Evolutionary conservation across 2,888 invertebrate genomes (phyloP), one percentile per base, ranked within the genome.

Genomic region (Mystacides longicornis): DNA sequence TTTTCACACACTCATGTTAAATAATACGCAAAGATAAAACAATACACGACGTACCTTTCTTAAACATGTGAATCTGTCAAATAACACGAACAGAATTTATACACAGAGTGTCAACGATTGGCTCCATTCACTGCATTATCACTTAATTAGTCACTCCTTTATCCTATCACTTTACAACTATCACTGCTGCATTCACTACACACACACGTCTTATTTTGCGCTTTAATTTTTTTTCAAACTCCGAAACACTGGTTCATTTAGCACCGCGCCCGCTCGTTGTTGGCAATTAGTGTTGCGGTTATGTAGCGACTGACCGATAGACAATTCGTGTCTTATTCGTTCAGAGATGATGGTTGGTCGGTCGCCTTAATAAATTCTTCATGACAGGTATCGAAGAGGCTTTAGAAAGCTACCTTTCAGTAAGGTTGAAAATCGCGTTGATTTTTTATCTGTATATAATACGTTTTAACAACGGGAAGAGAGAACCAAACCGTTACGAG

Each of bases 1-100:
- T 49, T 60, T 60, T 60, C 60, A 60, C 60, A 60, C 60, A 54
- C 45, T 49, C 51, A 53, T 60, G 60, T 60, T 58, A 60, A 60
- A 60, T 54, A 51, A 58, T 56, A 57, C 49, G 55, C 54, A 50
- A 54, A 54, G 48, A 45, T 51, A 49, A 37, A 58, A 20, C n/a
- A n/a, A n/a, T n/a, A n/a, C n/a, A 21, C n/a, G n/a, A 23, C 53
- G 43, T 57, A 60, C 60, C 60, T 60, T 60, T 60, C 57, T 60
- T 60, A 53, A 58, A 57, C 60, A 60, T 60, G 55, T 48, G 58
- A 45, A 47, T 54, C 49, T 46, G 37, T 37, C 37, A 37, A 37
- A 37, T 37, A 7, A 37, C 37, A 27, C 27, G 16, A 37, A 37
- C 37, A 37, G 37, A 27, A 27, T 14, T 14, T n/a, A 7, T 14